These are phyloP conservation scores for Drosophila leonis DNA, from an alignment of 2,888 invertebrate species.

Conservation along the genomic window DNA sequence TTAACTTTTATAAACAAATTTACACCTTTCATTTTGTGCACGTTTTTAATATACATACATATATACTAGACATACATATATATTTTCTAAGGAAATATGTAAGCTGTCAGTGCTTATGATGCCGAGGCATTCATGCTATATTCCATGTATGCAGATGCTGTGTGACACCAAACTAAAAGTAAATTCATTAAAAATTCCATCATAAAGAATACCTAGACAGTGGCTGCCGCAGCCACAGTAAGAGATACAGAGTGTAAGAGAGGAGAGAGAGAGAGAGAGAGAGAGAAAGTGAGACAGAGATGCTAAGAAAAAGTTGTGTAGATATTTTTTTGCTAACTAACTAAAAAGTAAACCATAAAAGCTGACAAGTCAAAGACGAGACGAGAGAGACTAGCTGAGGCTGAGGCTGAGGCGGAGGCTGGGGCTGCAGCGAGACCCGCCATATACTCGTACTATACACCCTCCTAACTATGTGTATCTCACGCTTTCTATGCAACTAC, in stretches of 20 bases:
- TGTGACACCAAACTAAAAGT: slow-evolving; percentile 77
- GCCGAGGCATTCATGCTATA: slow-evolving; percentile 32
- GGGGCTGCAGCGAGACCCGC: not conserved
- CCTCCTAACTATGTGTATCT: slow-evolving; percentile 37
- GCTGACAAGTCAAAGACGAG: slow-evolving; percentile 46
- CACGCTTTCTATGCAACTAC: slow-evolving; percentile 27
- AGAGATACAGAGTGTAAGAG: not conserved
- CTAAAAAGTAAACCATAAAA: slow-evolving; percentile 75
- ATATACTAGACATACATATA: slow-evolving; percentile 3
- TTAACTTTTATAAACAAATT: slow-evolving; percentile 74
- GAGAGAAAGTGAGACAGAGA: not conserved
- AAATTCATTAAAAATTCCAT: slow-evolving; percentile 81
- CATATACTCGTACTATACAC: slow-evolving; percentile 1
- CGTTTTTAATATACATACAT: slow-evolving; percentile 54
- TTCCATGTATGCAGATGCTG: slow-evolving; percentile 54
- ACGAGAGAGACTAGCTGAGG: slow-evolving; percentile 1
- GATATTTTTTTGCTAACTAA: slow-evolving; percentile 68
- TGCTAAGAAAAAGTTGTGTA: slow-evolving; percentile 44
- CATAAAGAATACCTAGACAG: slow-evolving; percentile 69
- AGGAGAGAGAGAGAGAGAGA: not conserved
- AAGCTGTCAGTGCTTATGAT: slow-evolving; percentile 59
- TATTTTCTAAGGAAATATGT: slow-evolving; percentile 62
- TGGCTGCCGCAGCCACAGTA: slow-evolving; percentile 32
- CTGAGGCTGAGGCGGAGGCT: not conserved
- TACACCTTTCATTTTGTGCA: slow-evolving; percentile 77